Base-by-base conservation (phyloP, 2,888 invertebrate species). In the Amblyteles armatorius region DNA sequence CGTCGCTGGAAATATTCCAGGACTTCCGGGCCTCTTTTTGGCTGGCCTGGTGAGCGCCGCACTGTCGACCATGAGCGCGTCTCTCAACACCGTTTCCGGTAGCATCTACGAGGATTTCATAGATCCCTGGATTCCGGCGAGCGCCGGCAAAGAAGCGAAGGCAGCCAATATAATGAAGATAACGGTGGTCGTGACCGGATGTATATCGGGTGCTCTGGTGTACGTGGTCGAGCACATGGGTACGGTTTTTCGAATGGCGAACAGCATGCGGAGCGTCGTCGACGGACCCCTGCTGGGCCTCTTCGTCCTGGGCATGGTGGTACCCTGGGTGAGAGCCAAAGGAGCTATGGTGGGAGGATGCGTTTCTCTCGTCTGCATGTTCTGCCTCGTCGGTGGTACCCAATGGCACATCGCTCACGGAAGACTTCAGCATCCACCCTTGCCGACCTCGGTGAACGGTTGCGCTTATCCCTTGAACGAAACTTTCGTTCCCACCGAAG, bases 41-140 rank as follows among this genome's bases (percentile, higher is more conserved):
- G 96, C 97, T 36, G 96, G 97, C 33, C 95, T 97, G 60, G 97
- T 97, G 88, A 96, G 96, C 90, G 96, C 97, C 0, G 96, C 96
- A 0, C 94, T 97, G 36, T 96, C 96, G 68, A 95, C 96, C 60
- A 95, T 96, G 91, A 96, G 96, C 16, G 95, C 96, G 0, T 93
- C 95, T 57, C 94, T 96, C 22, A 96, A 96, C 90, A 95, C 96
- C 0, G 93, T 96, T 86, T 94, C 96, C n/a, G 96, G 96, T 13
- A 96, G 96, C 0, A 92, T 96, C 40, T 96, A 96, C 89, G 96
- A 96, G 91, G 96, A 96, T 90, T 96, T 96, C 88, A 94, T 96
- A 40, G 94, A 95, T 76, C 95, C 94, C 0, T 95, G 90, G 87
- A 94, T 96, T 90, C 95, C 95, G 1, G 94, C 94, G 72, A 94